Percentiles rank a stretch among this genome's conserved stretches.
Conservation (phyloP, 1,140 invertebrate genomes). For the Aphelenchoides fujianensis region DNA sequence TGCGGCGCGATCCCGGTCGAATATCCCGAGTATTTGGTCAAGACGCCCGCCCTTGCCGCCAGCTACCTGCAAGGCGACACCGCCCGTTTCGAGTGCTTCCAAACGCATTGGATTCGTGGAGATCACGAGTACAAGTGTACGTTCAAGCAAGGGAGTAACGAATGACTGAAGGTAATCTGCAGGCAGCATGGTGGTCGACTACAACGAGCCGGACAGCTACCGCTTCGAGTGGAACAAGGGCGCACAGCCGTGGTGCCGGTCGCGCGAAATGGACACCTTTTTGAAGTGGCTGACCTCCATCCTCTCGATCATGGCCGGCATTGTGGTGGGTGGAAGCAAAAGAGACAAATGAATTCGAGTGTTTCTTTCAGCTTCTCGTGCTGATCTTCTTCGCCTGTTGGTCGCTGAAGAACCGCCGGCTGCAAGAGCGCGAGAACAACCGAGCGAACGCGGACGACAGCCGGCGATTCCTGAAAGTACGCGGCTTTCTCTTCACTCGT, state of each 20-base stretch:
- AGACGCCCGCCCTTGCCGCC: conserved; percentile 55
- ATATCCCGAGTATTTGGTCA: conserved; percentile 61
- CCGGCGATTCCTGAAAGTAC: conserved; percentile 27
- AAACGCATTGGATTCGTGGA: conserved; percentile 61
- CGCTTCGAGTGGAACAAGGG: conserved; percentile 62
- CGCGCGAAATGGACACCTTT: conserved; percentile 60
- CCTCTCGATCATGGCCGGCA: conserved; percentile 40
- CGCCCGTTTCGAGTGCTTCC: conserved; percentile 61
- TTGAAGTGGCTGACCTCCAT: conserved; percentile 57
- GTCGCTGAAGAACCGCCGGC: conserved; percentile 37
- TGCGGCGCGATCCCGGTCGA: conserved; percentile 62
- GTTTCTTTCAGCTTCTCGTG: conserved; percentile 25
- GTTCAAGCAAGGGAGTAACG: conserved; percentile 10
- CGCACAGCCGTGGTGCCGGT: conserved; percentile 56
- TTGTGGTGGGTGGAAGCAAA: conserved; percentile 28
- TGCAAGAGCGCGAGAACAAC: conserved; percentile 28
- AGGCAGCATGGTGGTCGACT: conserved; percentile 52
- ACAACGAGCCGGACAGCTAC: conserved; percentile 48
- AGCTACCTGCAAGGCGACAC: conserved; percentile 58
- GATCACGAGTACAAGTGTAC: conserved; percentile 62
- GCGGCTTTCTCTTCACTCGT: background rate
- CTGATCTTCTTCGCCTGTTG: conserved; percentile 51
- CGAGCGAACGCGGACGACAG: conserved; percentile 16
- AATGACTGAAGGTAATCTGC: conserved; percentile 74
- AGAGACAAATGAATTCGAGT: no score